Base-by-base conservation (phyloP, 2,797 vertebrate species). In the Aulostomus chinensis region DNA sequence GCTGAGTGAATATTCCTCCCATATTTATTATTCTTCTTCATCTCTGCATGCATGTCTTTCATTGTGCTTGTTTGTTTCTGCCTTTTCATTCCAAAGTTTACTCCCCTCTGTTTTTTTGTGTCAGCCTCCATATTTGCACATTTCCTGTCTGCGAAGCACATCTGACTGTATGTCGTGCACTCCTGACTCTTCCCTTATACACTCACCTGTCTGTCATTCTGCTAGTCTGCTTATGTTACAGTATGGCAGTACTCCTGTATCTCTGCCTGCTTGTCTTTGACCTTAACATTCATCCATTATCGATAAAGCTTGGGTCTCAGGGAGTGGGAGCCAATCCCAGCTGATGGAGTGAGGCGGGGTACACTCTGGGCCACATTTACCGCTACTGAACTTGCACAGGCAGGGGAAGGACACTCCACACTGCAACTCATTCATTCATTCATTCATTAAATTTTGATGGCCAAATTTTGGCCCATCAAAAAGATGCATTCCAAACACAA, bases 61-160 rank as follows among this genome's bases (percentile, higher is more conserved):
- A 51, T 51, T 41, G 46, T 46, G 38, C 22, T 30, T 58, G 31
- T 58, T 67, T 69, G 30, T 38, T 17, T 49, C 35, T 63, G 66
- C 46, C 9, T 63, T 63, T 65, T 68, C 42, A 60, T 61, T 65
- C 69, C 26, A 36, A 43, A 73, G 29, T 72, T 64, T 73, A 52
- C 36, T 31, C 13, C 9, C 12, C 30, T 45, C 14, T 47, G 45
- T 67, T 57, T 58, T 63, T 80, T 56, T 37, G 39, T 50, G 32
- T 64, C 58, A 31, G 38, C 40, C 40, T 71, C 49, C 38, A 30
- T 72, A 42, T 78, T 69, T 84, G 58, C 53, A 67, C 58, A 62
- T 50, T 66, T 69, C 50, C 1, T 7, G 25, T 61, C 63, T 74
- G 66, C 57, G 60, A 70, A 61, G 28, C 38, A 43, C n/a, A n/a